Conservation (phyloP, 2,113 vertebrate genomes). For the Neolamprologus modestus region DNA sequence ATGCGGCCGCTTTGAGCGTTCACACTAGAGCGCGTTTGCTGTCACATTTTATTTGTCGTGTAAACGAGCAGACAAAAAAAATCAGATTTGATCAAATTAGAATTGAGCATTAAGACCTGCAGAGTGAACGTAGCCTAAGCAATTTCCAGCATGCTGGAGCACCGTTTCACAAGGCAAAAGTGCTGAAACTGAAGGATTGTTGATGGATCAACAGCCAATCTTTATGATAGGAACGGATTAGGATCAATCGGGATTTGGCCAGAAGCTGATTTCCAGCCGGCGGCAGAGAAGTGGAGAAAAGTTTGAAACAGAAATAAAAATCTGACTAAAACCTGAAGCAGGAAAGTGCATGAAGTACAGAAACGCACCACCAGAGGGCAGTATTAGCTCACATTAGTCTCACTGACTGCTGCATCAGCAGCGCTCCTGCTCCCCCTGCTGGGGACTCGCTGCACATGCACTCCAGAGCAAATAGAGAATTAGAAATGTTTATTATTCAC, state of each 20-base stretch:
- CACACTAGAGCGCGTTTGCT: not conserved
- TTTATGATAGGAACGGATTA: not conserved
- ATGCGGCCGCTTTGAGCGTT: rapidly evolving
- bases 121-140: rapidly evolving
- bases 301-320: not conserved
- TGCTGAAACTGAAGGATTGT: not conserved
- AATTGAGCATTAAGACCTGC: not conserved
- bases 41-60: rapidly evolving
- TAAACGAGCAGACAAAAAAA: not conserved
- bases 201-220: not conserved
- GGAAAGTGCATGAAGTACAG: not conserved
- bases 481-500: constrained; percentile 61
- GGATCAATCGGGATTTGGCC: rapidly evolving
- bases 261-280: not conserved
- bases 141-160: not conserved
- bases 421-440: constrained; percentile 15
- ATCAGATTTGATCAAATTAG: rapidly evolving
- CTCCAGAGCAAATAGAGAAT: constrained; percentile 14
- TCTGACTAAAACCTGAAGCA: not conserved
- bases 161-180: rapidly evolving
- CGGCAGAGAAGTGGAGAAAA: not conserved
- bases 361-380: constrained; percentile 18
- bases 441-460: not conserved
- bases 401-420: not conserved
- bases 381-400: not conserved